Base-by-base conservation (phyloP, 2,888 invertebrate genomes). In the Leucoptera coffeella region DNA sequence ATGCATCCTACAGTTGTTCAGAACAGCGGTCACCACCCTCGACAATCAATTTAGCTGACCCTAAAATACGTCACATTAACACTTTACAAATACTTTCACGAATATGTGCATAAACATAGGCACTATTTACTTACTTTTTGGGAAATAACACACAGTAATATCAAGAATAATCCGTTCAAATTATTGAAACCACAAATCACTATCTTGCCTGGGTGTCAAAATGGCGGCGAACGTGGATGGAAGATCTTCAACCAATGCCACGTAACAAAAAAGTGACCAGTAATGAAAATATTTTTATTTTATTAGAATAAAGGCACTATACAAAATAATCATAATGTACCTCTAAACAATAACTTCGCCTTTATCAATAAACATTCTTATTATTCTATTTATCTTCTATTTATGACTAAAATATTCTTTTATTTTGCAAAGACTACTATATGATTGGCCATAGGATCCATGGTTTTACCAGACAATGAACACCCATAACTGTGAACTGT, bases 161-260 rank as follows among this genome's bases (percentile, higher is more conserved):
- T 60, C 60, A 69, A 64, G 69, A 71, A 78, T 78, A 59, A 78
- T 74, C 73, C 75, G 72, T 75, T 74, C 75, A 78, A 77, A 79
- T 76, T 74, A 73, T 77, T 74, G 67, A 74, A 77, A 74, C 75
- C 78, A 76, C 73, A n/a, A n/a, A n/a, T n/a, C 73, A 57, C 58
- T 77, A 77, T 74, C 77, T 76, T n/a, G n/a, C 73, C 77, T 79
- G 77, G 76, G 78, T 80, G 81, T 82, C 81, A 84, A 84, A 81
- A 84, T 84, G 84, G 69, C 69, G 69, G 83, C 83, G 82, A 81
- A 80, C 78, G 79, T 78, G 77, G 77, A 81, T 77, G 75, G 77
- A 75, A 65, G 75, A 67, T 78, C 77, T 76, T 77, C n/a, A n/a
- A n/a, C n/a, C n/a, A n/a, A 74, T 83, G 84, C 84, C 84, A 84